A percentile compares a stretch with the other conserved stretches of the same genome.
These are phyloP conservation scores for Leucophenga montana DNA, from an alignment of 2,888 invertebrate species.

Conservation along the genomic window DNA sequence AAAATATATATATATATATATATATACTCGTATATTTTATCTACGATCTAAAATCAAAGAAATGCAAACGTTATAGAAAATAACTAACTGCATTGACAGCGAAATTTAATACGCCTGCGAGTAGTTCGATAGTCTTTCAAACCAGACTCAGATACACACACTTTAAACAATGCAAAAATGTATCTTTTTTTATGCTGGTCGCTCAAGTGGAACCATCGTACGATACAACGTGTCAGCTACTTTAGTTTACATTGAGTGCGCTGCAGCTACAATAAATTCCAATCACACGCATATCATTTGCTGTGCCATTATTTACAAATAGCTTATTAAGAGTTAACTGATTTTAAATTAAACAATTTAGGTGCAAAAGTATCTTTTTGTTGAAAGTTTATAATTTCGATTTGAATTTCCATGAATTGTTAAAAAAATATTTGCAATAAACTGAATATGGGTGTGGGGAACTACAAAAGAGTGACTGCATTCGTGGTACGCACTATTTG, in stretches of 20 bases:
- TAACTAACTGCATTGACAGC: conserved; percentile 59
- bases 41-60: too few species aligned
- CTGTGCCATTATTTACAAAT: conserved; percentile 45
- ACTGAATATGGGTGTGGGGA: too few species aligned
- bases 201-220: conserved; percentile 45
- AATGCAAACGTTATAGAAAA: not conserved
- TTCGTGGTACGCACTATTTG: too few species aligned
- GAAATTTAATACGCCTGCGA: conserved; percentile 65
- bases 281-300: conserved; percentile 62
- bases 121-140: conserved; percentile 31
- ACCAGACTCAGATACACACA: too few species aligned
- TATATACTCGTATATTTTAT: too few species aligned
- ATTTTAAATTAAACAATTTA: too few species aligned
- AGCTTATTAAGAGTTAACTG: conserved; percentile 5
- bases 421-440: too few species aligned
- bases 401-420: too few species aligned
- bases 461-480: too few species aligned
- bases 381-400: too few species aligned
- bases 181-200: conserved; percentile 29
- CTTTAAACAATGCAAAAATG: too few species aligned
- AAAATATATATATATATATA: conserved; percentile 24
- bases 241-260: conserved; percentile 54
- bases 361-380: too few species aligned
- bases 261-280: conserved; percentile 48
- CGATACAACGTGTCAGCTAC: conserved; percentile 52